Evolutionary conservation across 2,888 invertebrate species (phyloP).

Genomic region (Podabrus alpinus): DNA sequence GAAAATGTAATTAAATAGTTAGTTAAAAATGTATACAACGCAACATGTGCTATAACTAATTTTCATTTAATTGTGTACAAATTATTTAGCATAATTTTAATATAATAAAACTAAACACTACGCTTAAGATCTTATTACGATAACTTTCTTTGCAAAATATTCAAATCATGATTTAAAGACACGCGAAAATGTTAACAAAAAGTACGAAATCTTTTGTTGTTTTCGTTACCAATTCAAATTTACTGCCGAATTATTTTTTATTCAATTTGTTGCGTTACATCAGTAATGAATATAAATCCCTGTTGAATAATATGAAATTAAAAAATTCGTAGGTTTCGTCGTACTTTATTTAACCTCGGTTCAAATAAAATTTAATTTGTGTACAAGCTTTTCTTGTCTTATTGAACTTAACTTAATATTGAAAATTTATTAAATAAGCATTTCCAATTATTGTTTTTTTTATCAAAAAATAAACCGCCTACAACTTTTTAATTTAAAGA

Average conservation of each 20-base stretch:
- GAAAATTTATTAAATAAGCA: neutral
- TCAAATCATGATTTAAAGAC: constrained; percentile 9
- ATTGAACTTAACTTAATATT: neutral
- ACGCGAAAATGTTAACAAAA: constrained; percentile 8
- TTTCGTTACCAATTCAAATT: neutral
- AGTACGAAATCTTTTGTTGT: neutral
- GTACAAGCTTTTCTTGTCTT: neutral
- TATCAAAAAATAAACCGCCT: neutral
- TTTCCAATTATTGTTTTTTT: neutral
- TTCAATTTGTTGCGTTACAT: neutral
- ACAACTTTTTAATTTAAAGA: neutral
- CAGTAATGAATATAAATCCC: neutral
- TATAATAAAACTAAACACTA: neutral
- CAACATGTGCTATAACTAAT: neutral
- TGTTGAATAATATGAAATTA: neutral
- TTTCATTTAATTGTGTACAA: neutral
- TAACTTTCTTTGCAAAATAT: constrained; percentile 9
- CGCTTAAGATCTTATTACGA: constrained; percentile 14
- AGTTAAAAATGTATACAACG: neutral
- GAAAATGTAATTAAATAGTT: neutral
- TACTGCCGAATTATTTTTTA: neutral
- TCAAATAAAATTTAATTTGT: neutral
- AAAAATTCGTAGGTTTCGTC: neutral
- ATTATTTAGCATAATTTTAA: neutral
- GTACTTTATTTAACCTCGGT: neutral